A percentile compares a stretch with the other conserved stretches of the same genome.
These are phyloP conservation scores for Anadara kagoshimensis DNA, from an alignment of 1,140 invertebrate species.

Conservation along the genomic window DNA sequence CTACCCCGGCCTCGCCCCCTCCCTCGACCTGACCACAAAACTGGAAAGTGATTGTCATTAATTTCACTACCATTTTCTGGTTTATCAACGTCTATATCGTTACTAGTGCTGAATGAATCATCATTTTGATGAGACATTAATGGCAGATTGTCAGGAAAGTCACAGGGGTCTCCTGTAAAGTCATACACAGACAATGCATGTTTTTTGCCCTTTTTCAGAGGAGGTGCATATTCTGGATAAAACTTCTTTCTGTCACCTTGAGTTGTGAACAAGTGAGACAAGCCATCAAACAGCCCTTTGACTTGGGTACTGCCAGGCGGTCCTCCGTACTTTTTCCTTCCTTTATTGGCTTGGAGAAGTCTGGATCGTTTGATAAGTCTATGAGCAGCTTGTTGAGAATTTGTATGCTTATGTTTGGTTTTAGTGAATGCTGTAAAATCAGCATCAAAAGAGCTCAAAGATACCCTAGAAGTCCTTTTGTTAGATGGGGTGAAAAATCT, in stretches of 20 bases:
- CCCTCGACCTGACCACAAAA: slow-evolving; percentile 18
- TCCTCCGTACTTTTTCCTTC: slow-evolving; percentile 48
- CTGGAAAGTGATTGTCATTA: slow-evolving; percentile 27
- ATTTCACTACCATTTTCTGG: slow-evolving; percentile 11
- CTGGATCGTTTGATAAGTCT: slow-evolving; percentile 68
- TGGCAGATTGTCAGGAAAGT: no score
- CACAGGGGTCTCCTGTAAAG: no score
- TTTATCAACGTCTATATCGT: slow-evolving; percentile 5
- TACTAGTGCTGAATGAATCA: no score
- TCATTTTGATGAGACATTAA: no score
- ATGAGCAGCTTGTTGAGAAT: slow-evolving; percentile 67
- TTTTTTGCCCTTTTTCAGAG: slow-evolving; percentile 33
- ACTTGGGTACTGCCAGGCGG: slow-evolving; percentile 79
- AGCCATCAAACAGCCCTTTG: slow-evolving; percentile 86
- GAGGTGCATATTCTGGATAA: slow-evolving; percentile 44
- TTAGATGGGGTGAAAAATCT: slow-evolving; percentile 73
- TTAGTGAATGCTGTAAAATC: slow-evolving; percentile 48
- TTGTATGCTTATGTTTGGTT: slow-evolving; percentile 41
- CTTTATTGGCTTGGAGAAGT: slow-evolving; percentile 65
- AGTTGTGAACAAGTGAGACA: slow-evolving; percentile 88
- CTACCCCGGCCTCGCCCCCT: slow-evolving; percentile 33
- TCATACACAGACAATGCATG: neutral
- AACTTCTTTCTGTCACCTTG: slow-evolving; percentile 77
- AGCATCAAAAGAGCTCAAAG: slow-evolving; percentile 61
- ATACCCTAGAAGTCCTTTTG: slow-evolving; percentile 72